phyloP scores from a whole-genome alignment of 2,888 invertebrate genomes.

The Drosophila incognita region DNA sequence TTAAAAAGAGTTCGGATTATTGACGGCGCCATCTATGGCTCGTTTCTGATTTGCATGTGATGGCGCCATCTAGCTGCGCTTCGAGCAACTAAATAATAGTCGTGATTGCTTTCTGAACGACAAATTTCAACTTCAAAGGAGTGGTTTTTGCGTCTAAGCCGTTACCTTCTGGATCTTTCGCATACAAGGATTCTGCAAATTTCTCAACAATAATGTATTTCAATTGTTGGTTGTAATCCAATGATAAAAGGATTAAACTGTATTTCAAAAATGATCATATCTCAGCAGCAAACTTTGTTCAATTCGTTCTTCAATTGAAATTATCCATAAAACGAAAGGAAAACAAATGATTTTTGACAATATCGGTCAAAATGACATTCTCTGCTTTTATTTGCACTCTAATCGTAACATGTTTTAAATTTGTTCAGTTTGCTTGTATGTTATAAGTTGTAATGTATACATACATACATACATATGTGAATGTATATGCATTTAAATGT shows the following conservation, averaged over 20 bases:
- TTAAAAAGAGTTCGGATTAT: not conserved
- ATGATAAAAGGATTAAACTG: not conserved
- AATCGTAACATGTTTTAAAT: constrained; percentile 49
- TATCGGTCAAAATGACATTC: constrained; percentile 37
- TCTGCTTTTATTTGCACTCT: constrained; percentile 59
- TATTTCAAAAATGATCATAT: not conserved
- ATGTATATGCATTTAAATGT: constrained; percentile 14
- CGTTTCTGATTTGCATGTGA: not conserved
- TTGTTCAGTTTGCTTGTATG: constrained; percentile 39
- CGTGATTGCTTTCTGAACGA: no score
- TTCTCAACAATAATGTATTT: no score
- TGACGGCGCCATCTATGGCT: not conserved
- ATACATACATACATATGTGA: not conserved
- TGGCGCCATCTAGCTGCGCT: not conserved
- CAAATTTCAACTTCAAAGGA: not conserved
- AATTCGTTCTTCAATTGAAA: not conserved
- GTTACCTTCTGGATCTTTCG: not conserved
- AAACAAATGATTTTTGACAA: constrained; percentile 1
- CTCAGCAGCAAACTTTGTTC: not conserved
- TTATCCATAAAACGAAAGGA: not conserved
- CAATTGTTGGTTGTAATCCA: no score
- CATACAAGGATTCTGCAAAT: not conserved
- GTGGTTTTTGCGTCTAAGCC: not conserved
- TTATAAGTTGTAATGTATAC: constrained; percentile 22
- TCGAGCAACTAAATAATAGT: not conserved